Base-by-base conservation (phyloP, 2,888 invertebrate species). In the Trachelus tabidus region DNA sequence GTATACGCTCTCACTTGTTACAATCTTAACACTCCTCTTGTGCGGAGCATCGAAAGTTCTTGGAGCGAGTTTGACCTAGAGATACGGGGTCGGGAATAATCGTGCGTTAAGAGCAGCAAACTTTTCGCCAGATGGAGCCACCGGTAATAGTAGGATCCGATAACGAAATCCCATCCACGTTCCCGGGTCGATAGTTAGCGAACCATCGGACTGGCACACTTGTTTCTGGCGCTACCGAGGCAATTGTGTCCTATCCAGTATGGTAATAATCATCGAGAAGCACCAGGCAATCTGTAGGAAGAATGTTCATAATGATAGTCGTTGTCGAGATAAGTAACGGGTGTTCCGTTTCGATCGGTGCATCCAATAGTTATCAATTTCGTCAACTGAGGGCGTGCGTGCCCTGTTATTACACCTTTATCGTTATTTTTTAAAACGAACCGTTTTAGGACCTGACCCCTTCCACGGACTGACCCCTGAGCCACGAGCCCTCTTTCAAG, bases 331-430 rank as follows among this genome's bases (percentile, higher is more conserved):
- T 89, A 89, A 90, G 87, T 88, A 89, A 88, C 88, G 89, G 90
- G 89, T 89, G 87, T 88, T 88, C 85, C 83, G 87, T 88, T 88
- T 87, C 88, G 87, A 89, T 89, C 87, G 87, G 83, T 85, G 83
- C 85, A 85, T 87, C 85, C 85, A 86, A 88, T 89, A 87, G 87
- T 89, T 89, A 90, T 89, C 89, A 87, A 89, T 89, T 85, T 83
- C 83, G 79, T 76, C 80, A 81, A 84, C 79, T 73, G 80, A 78
- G 76, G 69, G 34, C 79, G 73, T 77, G 69, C 79, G 85, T 82
- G 85, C 87, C 85, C 89, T 89, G 86, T 88, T 83, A 89, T 89
- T 90, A 89, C 79, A 76, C 78, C 80, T 56, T 81, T 83, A 81
- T 82, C 81, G 83, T 78, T 78, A 78, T 78, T 78, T 78, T 76